Evolutionary conservation across 53 echinoderm and acorn worm species (phyloP), one percentile per base, ranked within the genome.

Genomic region (Arbacia lixula): DNA sequence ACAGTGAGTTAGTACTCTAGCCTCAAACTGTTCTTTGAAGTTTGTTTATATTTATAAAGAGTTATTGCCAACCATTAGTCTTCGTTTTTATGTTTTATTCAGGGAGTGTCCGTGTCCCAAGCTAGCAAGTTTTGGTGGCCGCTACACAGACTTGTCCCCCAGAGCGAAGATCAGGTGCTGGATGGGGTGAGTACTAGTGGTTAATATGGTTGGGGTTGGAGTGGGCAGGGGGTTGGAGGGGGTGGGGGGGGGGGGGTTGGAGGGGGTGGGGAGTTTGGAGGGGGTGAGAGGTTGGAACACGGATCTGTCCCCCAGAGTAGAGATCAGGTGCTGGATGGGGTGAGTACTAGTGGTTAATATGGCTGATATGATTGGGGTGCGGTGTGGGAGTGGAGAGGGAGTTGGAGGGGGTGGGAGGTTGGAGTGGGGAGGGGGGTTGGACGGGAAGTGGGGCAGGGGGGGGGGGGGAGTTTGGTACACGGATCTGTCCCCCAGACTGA

Each of bases 181-280:
- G 97, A 86, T 97, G 90, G 97, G 97, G 97, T 97, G 53, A 92
- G 94, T 84, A 9, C n/a, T n/a, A n/a, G n/a, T n/a, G n/a, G n/a
- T n/a, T n/a, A n/a, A n/a, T n/a, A n/a, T n/a, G n/a, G n/a, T n/a
- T n/a, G n/a, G n/a, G n/a, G n/a, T n/a, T n/a, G n/a, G n/a, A n/a
- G n/a, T n/a, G n/a, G n/a, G n/a, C n/a, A n/a, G n/a, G n/a, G n/a
- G n/a, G n/a, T n/a, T n/a, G n/a, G n/a, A n/a, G n/a, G n/a, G n/a
- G n/a, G n/a, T n/a, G n/a, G n/a, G n/a, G n/a, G n/a, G n/a, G n/a
- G n/a, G n/a, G n/a, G n/a, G n/a, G n/a, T n/a, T n/a, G n/a, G n/a
- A n/a, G n/a, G n/a, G n/a, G n/a, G n/a, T n/a, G n/a, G n/a, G n/a
- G n/a, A n/a, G n/a, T n/a, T n/a, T n/a, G n/a, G n/a, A n/a, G n/a